Evolutionary conservation across 35 echinoderm and acorn worm genomes (phyloP).

Genomic region (Apostichopus parvimensis): DNA sequence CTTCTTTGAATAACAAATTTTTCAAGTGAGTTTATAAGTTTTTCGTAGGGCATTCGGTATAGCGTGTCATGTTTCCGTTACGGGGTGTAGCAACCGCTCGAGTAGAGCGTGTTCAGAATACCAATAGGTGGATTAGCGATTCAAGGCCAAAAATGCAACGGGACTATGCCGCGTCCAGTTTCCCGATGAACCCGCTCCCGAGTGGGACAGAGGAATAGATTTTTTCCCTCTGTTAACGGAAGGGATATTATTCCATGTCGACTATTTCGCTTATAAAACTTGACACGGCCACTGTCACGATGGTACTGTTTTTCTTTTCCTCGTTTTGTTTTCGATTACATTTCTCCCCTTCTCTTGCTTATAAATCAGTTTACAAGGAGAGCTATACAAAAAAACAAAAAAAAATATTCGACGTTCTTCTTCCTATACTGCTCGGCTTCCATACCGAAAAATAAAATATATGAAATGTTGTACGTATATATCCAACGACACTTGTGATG

Average conservation of each 20-base stretch:
- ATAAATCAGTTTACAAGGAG: too few species aligned
- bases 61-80: constrained; percentile 43
- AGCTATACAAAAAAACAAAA: background rate
- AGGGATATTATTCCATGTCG: constrained; percentile 26
- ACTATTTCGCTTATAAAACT: background rate
- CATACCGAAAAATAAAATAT: too few species aligned
- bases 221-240: background rate
- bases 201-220: constrained; percentile 8
- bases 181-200: constrained; percentile 27
- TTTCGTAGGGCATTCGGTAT: constrained; percentile 14
- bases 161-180: constrained; percentile 26
- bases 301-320: background rate
- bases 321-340: background rate
- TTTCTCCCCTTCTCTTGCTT: too few species aligned
- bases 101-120: constrained; percentile 33
- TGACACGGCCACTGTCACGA: background rate
- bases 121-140: constrained; percentile 24
- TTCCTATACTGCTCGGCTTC: too few species aligned
- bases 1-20: constrained; percentile 51
- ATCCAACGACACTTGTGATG: too few species aligned
- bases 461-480: too few species aligned
- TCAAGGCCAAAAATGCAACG: constrained; percentile 34
- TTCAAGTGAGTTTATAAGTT: constrained; percentile 42
- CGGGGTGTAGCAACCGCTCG: constrained; percentile 23
- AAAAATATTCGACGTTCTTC: background rate